Evolutionary conservation across 2,113 vertebrate species (phyloP), one percentile per base, ranked within the genome.

Genomic region (Furnarius figulus): DNA sequence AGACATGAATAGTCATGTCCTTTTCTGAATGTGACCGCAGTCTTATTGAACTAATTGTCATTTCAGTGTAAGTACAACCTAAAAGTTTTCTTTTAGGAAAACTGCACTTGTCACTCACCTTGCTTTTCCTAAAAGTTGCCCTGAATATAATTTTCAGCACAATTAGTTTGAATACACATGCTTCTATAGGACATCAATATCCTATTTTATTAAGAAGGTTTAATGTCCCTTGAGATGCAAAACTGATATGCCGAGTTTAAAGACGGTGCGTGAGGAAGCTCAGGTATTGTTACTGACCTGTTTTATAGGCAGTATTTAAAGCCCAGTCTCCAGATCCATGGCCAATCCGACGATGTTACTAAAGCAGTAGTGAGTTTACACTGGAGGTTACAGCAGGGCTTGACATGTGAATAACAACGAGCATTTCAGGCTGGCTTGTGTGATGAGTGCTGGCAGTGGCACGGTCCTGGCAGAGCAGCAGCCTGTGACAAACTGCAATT

Each of bases 291-390:
- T 50, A 33, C 8, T 0, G 1, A 23, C 37, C 59, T 3, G 0
- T 25, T 72, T 49, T 40, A 33, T 15, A 42, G 1, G 1, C 10
- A 7, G 27, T 56, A 35, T 61, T 90, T 74, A 88, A 88, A 93
- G 50, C 40, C 33, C 63, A 30, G 44, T 9, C 59, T 55, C 55
- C 17, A 44, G 27, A 59, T 28, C 46, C 33, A 50, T 22, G 33
- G 18, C 53, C 21, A 14, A 33, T 66, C 63, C 0, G 0, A 9
- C 2, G 4, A 12, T 3, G 12, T 56, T 50, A 27, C 24, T 52
- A 37, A 42, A 86, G 85, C 67, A 83, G 62, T 55, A 5, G 37
- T 12, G 85, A 76, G 65, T 80, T 88, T 47, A 55, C 67, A 4
- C 72, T 31, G 55, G 86, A 67, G 68, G 47, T 67, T 50, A 6